Evolutionary conservation across 2,888 invertebrate species (phyloP), one percentile per base, ranked within the genome.

Genomic region (Magallana nippona): DNA sequence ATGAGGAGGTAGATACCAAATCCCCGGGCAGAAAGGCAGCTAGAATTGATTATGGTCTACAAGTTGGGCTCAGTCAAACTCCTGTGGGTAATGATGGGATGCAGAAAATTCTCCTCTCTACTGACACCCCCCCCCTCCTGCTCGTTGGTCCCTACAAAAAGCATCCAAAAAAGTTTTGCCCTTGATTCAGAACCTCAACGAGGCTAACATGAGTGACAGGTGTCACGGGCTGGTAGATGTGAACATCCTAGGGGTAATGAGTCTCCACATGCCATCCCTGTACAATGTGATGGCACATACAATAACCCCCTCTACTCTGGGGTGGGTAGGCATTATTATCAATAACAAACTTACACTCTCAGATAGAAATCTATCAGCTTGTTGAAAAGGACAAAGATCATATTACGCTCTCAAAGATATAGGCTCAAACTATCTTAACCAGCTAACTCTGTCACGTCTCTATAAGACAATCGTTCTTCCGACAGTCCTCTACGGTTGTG

Each of bases 1-100:
- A 77, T 77, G 13, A 13, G 27, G 77, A 32, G 22, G 32, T 77
- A 11, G 3, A 44, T 1, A 13, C 77, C 1, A 77, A 77, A 10
- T 77, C 13, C 22, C 5, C 8, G 27, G 77, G 77, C 8, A 32
- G 77, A 22, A 77, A 77, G 17, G 27, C 77, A 10, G 77, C 77
- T 22, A 77, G 8, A 27, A 17, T 27, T 8, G 32, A 77, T 3
- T 32, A 77, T 77, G 77, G 77, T 22, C 77, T 77, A 1, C 77
- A 77, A 44, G 44, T 32, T 19, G 77, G n/a, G n/a, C 77, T 77
- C n/a, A 77, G 77, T 77, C 77, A 77, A 77, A 77, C 77, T 22
- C 77, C 27, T 10, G 22, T 77, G 15, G 77, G 77, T 27, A 32
- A 10, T 44, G n/a, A 19, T 19, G n/a, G 22, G 1, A 19, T 77